Evolutionary conservation across 2,888 invertebrate species (phyloP).

Genomic region (Tuta absoluta): DNA sequence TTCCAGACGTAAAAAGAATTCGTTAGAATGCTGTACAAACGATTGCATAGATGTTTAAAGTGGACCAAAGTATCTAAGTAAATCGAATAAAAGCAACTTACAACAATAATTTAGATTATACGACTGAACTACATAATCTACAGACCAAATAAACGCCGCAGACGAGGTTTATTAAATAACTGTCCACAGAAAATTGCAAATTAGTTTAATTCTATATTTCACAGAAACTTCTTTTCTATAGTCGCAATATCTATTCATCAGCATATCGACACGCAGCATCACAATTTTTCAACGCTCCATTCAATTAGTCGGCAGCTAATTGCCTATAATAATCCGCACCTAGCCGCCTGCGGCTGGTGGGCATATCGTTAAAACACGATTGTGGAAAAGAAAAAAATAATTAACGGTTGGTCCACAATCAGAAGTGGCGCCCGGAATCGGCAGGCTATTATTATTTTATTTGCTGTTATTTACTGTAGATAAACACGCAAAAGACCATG

Average conservation of each 20-base stretch:
- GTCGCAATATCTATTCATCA: conserved; percentile 19
- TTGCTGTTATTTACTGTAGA: conserved; percentile 16
- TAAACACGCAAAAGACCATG: background rate
- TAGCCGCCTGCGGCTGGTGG: conserved; percentile 6
- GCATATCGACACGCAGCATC: conserved; percentile 28
- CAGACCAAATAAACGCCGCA: conserved; percentile 1
- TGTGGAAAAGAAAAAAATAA: conserved; percentile 18
- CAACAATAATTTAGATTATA: background rate
- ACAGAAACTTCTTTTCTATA: background rate
- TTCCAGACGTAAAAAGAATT: background rate
- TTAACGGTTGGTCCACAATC: conserved; percentile 19
- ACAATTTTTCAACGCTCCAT: conserved; percentile 28
- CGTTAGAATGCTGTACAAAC: too few species aligned
- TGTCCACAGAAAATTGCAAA: background rate
- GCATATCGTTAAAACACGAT: conserved; percentile 27
- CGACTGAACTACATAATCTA: background rate
- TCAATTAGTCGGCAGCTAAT: conserved; percentile 29
- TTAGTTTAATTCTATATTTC: conserved; percentile 2
- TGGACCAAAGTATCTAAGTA: too few species aligned
- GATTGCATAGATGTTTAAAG: too few species aligned
- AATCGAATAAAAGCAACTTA: too few species aligned
- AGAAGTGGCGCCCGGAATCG: conserved; percentile 21
- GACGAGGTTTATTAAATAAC: background rate
- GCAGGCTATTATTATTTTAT: conserved; percentile 18
- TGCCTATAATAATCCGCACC: conserved; percentile 25